Conservation (phyloP, 2,113 vertebrate species). For the Monopterus albus region DNA sequence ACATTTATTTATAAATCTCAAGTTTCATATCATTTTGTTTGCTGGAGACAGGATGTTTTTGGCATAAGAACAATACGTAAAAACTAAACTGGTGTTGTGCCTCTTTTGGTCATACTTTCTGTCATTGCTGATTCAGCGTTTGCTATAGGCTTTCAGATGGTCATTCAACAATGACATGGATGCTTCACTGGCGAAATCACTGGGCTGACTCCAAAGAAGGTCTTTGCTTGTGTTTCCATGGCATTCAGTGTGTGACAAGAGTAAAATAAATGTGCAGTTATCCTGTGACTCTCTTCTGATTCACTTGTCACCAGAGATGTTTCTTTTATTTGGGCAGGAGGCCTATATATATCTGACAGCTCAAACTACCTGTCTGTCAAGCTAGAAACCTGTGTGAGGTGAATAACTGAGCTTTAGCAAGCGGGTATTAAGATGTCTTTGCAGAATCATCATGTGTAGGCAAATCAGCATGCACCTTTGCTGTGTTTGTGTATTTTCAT, state of each 20-base stretch:
- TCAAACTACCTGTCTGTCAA: background rate
- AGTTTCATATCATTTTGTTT: slow-evolving; percentile 18
- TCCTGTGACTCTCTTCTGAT: slow-evolving; percentile 7
- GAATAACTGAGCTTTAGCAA: background rate
- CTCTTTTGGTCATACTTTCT: slow-evolving; percentile 2
- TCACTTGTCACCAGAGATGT: background rate
- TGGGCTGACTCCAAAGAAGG: slow-evolving; percentile 20
- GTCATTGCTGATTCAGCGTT: slow-evolving; percentile 13
- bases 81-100: background rate
- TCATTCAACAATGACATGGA: slow-evolving; percentile 23
- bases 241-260: slow-evolving; percentile 22
- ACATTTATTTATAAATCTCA: background rate
- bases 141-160: background rate
- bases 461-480: background rate
- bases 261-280: slow-evolving; percentile 47
- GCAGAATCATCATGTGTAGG: background rate
- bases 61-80: background rate
- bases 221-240: slow-evolving; percentile 36
- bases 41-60: background rate
- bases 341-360: background rate
- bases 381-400: background rate
- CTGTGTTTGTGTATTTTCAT: background rate
- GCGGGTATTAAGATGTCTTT: background rate
- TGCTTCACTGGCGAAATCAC: slow-evolving; percentile 28
- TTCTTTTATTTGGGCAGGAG: no score